Evolutionary conservation across 64 coral and sea anemone species (phyloP), one percentile per base, ranked within the genome.

Genomic region (Anthopleura sola): DNA sequence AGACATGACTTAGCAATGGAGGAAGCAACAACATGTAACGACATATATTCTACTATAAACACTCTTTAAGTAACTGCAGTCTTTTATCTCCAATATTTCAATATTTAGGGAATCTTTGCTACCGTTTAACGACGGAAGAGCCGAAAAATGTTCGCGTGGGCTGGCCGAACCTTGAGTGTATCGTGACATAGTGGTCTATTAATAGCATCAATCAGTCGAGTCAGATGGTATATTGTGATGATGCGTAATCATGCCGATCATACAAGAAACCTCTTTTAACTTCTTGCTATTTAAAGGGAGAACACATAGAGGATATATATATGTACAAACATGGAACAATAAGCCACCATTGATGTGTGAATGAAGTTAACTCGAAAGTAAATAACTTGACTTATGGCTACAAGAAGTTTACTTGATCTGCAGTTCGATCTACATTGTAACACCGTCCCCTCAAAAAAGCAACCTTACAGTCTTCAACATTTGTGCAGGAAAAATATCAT

Each of bases 241-340:
- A 71, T 71, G 66, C 66, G 66, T 34, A 33, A 71, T 71, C 31
- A 71, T 71, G 66, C 31, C 31, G 26, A 71, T 71, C 14, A 36
- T 71, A 71, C 66, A 34, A 71, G 66, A 34, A 66, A 71, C 66
- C 66, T 71, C 29, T 71, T 71, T 71, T 71, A 71, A 71, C 66
- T 32, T 32, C n/a, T 71, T 34, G 66, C 31, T 71, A 71, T 71
- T 71, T 71, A 71, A 71, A 71, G 4, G 66, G 29, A 71, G 13
- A 71, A 71, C 58, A 71, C 13, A 34, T 11, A 32, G 34, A 8
- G 34, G n/a, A 32, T 34, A 71, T 15, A 34, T 71, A 11, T 32
- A 12, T 66, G 60, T 34, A 16, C 66, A 8, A 71, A 32, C 66
- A 34, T 34, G 29, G n/a, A 71, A 32, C n/a, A 71, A 34, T 71